A percentile compares a stretch with the other conserved stretches of the same genome.
These are phyloP conservation scores for Sarcophaga subvicina DNA, from an alignment of 2,888 invertebrate genomes.

Conservation along the genomic window DNA sequence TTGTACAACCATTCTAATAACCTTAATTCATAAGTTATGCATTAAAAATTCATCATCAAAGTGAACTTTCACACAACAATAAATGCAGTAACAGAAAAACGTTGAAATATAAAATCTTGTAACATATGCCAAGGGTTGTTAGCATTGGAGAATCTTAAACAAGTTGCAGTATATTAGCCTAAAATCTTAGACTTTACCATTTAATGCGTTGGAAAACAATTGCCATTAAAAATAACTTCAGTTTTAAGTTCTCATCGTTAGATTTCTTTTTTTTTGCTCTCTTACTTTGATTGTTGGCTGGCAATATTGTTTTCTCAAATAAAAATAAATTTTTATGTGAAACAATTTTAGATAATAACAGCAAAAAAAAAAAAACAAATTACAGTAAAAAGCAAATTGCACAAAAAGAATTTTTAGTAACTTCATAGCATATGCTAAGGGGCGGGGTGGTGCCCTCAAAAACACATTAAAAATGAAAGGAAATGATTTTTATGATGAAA, in stretches of 20 bases:
- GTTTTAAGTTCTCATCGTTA: neutral
- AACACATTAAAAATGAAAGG: neutral
- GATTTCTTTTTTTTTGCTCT: neutral
- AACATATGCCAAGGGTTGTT: too few relatives aligned
- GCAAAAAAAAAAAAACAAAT: slow-evolving; percentile 18
- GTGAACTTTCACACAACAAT: slow-evolving; percentile 49
- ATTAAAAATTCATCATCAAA: slow-evolving; percentile 68
- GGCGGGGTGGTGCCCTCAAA: neutral
- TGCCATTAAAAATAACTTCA: slow-evolving; percentile 41
- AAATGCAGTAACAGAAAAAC: slow-evolving; percentile 14
- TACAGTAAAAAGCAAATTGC: slow-evolving; percentile 32
- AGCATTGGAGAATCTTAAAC: too few relatives aligned
- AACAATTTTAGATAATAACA: slow-evolving; percentile 64
- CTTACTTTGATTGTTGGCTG: neutral
- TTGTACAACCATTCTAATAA: slow-evolving; percentile 45
- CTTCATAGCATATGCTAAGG: neutral
- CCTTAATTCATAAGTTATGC: slow-evolving; percentile 62
- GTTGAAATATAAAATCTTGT: too few relatives aligned
- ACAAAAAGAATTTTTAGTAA: neutral
- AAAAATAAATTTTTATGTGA: slow-evolving; percentile 65
- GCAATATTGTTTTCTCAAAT: slow-evolving; percentile 53
- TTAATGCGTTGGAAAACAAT: slow-evolving; percentile 31
- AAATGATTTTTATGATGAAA: too few relatives aligned
- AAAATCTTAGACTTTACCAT: too few relatives aligned
- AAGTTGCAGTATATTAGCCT: too few relatives aligned